phyloP scores from a whole-genome alignment of 2,888 invertebrate genomes.

The Athripsodes cinereus region DNA sequence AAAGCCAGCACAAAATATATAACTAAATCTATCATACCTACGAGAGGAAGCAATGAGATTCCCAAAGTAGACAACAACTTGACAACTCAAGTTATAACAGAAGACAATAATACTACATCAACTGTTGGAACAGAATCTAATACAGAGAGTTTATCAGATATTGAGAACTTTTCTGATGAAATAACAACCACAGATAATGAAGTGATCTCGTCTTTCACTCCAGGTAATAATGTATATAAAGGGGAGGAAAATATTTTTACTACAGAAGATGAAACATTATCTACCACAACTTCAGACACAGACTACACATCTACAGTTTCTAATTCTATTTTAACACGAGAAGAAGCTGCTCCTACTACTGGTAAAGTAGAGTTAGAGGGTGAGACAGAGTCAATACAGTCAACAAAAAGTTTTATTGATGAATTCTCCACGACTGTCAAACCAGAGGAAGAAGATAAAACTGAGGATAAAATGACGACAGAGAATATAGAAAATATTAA shows the following conservation, averaged over 20 bases:
- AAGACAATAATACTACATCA: neutral
- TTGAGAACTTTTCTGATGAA: neutral
- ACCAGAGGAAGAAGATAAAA: neutral
- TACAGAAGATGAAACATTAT: neutral
- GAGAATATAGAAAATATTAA: constrained; percentile 19
- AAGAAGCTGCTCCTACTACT: no score
- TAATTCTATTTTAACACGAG: no score
- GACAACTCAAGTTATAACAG: neutral
- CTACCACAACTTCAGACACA: neutral
- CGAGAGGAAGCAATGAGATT: no score
- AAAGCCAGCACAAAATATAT: no score
- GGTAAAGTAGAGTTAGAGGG: neutral
- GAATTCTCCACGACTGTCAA: constrained; percentile 10
- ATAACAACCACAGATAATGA: neutral
- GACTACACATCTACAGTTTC: no score
- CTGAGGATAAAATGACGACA: neutral
- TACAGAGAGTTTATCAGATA: neutral
- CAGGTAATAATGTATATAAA: neutral
- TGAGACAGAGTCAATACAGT: neutral
- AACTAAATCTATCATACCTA: no score
- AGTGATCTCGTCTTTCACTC: neutral
- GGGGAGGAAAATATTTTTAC: neutral
- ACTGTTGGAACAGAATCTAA: neutral
- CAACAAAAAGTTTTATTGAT: constrained; percentile 1
- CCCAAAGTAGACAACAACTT: neutral